Percentiles rank a stretch among this genome's conserved stretches.
phyloP scores from a whole-genome alignment of 2,797 vertebrate species.

The Liasis olivaceus region DNA sequence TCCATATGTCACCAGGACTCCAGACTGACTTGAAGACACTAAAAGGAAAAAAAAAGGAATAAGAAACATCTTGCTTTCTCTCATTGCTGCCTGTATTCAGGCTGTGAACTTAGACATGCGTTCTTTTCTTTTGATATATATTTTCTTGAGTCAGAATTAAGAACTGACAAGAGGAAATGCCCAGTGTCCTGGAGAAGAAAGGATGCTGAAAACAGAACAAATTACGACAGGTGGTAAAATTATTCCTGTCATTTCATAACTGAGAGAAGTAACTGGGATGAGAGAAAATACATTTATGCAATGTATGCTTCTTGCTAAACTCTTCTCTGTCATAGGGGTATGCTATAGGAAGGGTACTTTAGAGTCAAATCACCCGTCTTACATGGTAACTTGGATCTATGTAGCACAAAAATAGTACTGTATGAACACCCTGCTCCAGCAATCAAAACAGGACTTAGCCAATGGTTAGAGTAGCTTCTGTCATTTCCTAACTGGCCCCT shows the following conservation, averaged over 20 bases:
- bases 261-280: background rate
- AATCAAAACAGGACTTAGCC: background rate
- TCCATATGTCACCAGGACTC: background rate
- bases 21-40: background rate
- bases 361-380: background rate
- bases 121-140: background rate
- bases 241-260: background rate
- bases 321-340: background rate
- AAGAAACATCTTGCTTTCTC: background rate
- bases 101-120: background rate
- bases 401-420: background rate
- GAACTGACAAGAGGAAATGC: background rate
- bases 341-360: background rate
- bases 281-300: background rate
- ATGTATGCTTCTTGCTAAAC: background rate
- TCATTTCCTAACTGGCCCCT: background rate
- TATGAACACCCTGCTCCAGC: background rate
- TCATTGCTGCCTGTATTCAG: background rate
- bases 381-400: background rate
- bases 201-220: background rate
- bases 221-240: background rate
- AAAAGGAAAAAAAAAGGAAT: background rate
- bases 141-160: background rate
- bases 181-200: no score
- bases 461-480: background rate